Evolutionary conservation across 2,888 invertebrate species (phyloP).

Genomic region (Rotaria macrura): DNA sequence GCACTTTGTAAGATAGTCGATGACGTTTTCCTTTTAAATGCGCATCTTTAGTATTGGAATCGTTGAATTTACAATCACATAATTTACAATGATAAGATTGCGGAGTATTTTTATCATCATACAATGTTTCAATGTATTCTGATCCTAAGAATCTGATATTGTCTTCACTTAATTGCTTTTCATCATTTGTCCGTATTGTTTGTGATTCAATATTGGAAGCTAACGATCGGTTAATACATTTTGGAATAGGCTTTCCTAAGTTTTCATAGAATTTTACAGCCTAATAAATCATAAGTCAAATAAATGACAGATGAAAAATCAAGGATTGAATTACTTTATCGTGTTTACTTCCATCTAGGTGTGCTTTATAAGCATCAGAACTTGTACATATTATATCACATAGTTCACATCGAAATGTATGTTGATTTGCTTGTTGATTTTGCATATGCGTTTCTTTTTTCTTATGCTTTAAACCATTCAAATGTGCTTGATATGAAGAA

Average conservation of each 20-base stretch:
- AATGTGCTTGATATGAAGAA: slow-evolving; percentile 82
- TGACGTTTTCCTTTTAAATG: slow-evolving; percentile 97
- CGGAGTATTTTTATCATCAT: slow-evolving; percentile 58
- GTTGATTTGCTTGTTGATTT: slow-evolving; percentile 38
- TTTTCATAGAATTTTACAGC: slow-evolving; percentile 73
- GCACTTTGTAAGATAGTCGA: slow-evolving; percentile 77
- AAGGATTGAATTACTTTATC: slow-evolving; percentile 66
- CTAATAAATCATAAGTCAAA: neutral
- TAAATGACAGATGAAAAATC: too few species aligned
- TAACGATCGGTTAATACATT: neutral
- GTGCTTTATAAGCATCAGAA: slow-evolving; percentile 92
- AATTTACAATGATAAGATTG: slow-evolving; percentile 92
- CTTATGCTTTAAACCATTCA: slow-evolving; percentile 96
- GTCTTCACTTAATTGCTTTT: neutral
- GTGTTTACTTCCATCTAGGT: slow-evolving; percentile 92
- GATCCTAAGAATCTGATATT: slow-evolving; percentile 52
- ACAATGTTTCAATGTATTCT: slow-evolving; percentile 92
- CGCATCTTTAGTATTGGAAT: slow-evolving; percentile 98
- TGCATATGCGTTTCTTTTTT: slow-evolving; percentile 64
- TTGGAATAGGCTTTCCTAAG: slow-evolving; percentile 87
- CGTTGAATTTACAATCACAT: slow-evolving; percentile 97
- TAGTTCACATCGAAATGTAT: slow-evolving; percentile 78
- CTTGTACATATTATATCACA: slow-evolving; percentile 98
- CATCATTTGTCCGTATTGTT: neutral
- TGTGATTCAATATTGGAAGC: neutral